These are phyloP conservation scores for Battus philenor DNA, from an alignment of 1,140 invertebrate species.

Conservation along the genomic window DNA sequence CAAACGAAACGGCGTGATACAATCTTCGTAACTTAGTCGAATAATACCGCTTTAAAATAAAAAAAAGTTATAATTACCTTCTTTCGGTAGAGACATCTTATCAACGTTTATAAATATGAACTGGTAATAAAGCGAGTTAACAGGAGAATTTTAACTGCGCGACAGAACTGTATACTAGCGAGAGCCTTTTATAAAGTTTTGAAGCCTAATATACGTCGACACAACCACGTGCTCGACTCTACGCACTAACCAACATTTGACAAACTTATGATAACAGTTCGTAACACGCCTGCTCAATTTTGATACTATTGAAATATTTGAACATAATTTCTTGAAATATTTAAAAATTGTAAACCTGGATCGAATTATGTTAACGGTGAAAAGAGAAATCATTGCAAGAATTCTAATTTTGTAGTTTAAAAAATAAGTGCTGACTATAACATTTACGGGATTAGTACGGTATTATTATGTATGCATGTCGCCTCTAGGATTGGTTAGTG, in stretches of 20 bases:
- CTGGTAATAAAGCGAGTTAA: slow-evolving; percentile 20
- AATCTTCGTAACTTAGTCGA: slow-evolving; percentile 29
- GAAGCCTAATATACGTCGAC: slow-evolving; percentile 32
- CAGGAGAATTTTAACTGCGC: slow-evolving; percentile 29
- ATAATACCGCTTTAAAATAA: slow-evolving; percentile 26
- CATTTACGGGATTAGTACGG: too few relatives aligned
- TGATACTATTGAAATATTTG: slow-evolving; percentile 37
- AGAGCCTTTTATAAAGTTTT: slow-evolving; percentile 64
- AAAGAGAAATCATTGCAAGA: too few relatives aligned
- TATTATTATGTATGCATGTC: too few relatives aligned
- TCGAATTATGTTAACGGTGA: too few relatives aligned
- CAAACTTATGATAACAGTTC: slow-evolving; percentile 28
- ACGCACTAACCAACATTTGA: slow-evolving; percentile 33
- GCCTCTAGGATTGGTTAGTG: too few relatives aligned
- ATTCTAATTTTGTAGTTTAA: too few relatives aligned
- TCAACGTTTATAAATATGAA: slow-evolving; percentile 19
- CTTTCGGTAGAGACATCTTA: slow-evolving; percentile 57
- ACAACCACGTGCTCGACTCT: slow-evolving; percentile 51
- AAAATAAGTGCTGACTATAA: too few relatives aligned
- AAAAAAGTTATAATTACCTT: slow-evolving; percentile 51
- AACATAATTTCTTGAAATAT: too few relatives aligned
- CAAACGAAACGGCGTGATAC: neutral
- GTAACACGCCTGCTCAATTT: slow-evolving; percentile 21
- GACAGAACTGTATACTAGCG: slow-evolving; percentile 30
- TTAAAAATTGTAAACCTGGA: too few relatives aligned